These are phyloP conservation scores for Ia io DNA, from an alignment of 2,113 vertebrate genomes.

Conservation along the genomic window DNA sequence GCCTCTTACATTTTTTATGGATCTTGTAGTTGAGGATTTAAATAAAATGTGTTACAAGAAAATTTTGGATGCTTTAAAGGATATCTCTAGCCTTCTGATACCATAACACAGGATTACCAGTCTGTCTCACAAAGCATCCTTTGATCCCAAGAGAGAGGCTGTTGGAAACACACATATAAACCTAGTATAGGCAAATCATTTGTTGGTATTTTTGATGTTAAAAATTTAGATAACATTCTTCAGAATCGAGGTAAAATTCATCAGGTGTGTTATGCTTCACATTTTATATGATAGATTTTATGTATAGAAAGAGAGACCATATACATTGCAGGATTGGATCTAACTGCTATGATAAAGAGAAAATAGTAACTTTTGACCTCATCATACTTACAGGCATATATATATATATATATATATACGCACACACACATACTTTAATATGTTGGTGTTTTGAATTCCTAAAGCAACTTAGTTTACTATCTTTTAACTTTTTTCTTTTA, in stretches of 20 bases:
- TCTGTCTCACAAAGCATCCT: not conserved
- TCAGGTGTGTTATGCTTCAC: not conserved
- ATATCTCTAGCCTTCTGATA: not conserved
- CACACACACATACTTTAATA: not conserved
- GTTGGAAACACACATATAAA: not conserved
- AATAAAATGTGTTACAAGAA: conserved; percentile 7
- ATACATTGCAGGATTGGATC: not conserved
- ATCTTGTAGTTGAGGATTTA: conserved; percentile 34
- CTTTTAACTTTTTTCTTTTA: conserved; percentile 43
- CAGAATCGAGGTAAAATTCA: not conserved
- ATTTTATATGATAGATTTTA: not conserved
- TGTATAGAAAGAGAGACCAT: not conserved
- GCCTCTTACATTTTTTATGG: not conserved
- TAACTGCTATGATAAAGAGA: not conserved
- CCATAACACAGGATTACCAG: not conserved
- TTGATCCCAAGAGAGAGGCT: not conserved
- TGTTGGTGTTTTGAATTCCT: not conserved
- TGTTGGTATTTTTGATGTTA: not conserved
- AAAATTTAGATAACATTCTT: not conserved
- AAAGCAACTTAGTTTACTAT: not conserved
- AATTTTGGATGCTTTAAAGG: conserved; percentile 18
- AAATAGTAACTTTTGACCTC: not conserved
- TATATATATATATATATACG: not conserved
- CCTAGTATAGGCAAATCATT: not conserved
- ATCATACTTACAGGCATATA: not conserved